A percentile compares a stretch with the other conserved stretches of the same genome.
These are phyloP conservation scores for Heliconius aoede DNA, from an alignment of 2,888 invertebrate genomes.

Conservation along the genomic window DNA sequence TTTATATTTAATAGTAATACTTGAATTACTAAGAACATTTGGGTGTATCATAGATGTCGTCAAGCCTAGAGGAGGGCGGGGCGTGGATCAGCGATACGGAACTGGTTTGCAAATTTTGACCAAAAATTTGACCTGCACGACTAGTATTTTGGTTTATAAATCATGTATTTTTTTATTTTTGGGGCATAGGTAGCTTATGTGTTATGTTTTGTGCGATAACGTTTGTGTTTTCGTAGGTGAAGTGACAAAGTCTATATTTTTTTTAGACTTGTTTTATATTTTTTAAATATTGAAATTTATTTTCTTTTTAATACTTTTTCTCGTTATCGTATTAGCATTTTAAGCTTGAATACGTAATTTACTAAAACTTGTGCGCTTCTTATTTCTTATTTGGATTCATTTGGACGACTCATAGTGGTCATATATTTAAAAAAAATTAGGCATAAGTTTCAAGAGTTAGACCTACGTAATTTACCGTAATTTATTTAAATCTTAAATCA, in stretches of 20 bases:
- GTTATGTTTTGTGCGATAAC: slow-evolving; percentile 26
- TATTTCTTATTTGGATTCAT: background rate
- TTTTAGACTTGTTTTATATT: too few relatives aligned
- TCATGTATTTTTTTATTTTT: slow-evolving; percentile 51
- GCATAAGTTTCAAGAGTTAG: background rate
- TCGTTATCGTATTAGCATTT: background rate
- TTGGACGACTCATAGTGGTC: background rate
- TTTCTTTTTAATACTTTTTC: background rate
- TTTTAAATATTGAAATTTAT: too few relatives aligned
- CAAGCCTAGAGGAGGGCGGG: slow-evolving; percentile 75
- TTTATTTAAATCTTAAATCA: too few relatives aligned
- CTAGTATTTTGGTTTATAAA: slow-evolving; percentile 58
- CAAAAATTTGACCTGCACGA: slow-evolving; percentile 62
- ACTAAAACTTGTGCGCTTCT: slow-evolving; percentile 3
- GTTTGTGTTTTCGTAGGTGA: background rate
- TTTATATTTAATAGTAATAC: background rate
- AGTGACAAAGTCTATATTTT: background rate
- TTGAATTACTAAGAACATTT: background rate
- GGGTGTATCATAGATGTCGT: slow-evolving; percentile 66
- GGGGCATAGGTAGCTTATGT: slow-evolving; percentile 15
- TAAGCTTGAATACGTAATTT: slow-evolving; percentile 1
- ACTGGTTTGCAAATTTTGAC: slow-evolving; percentile 73
- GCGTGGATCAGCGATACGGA: slow-evolving; percentile 81
- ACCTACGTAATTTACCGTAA: background rate
- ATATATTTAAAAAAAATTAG: background rate